Base-by-base conservation (phyloP, 2,113 vertebrate species). In the Phylloscopus trochiloides region DNA sequence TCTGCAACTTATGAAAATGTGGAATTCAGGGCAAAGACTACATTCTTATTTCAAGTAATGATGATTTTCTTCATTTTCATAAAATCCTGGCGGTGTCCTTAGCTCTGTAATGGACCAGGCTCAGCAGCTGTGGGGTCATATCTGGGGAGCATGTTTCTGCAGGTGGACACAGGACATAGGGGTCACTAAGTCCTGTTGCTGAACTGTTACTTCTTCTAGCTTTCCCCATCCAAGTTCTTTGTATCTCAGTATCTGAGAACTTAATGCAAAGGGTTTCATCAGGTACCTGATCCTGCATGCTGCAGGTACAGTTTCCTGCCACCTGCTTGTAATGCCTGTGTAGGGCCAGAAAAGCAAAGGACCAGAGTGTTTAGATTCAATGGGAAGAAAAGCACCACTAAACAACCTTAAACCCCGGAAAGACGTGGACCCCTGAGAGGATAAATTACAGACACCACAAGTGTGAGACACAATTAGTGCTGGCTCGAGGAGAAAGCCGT, bases 1-100 rank as follows among this genome's bases (percentile, higher is more conserved):
- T 72, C 82, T 4, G 63, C 47, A 86, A 68, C 75, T 90, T 90
- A 63, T 82, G 57, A 71, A 88, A 82, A 92, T 70, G 86, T 86
- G 28, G 86, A 72, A 26, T 63, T 81, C 57, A 48, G 89, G 70
- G 83, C 83, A 78, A 68, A 89, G 47, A 18, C 55, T 8, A 20
- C 45, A 7, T 75, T 93, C 26, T 48, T 66, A 22, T 28, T 93
- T 70, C 51, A 91, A 65, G 52, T 14, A 75, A 88, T 7, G 42
- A 66, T 45, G 11, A 25, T 67, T 78, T 79, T 58, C 63, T 74
- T 57, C 1, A 26, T 26, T 45, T 66, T 62, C 31, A 17, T 26
- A 32, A 68, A 76, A 58, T 13, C 28, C 42, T 36, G 5, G 43
- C 14, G 12, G n/a, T 3, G 18, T 38, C 32, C 71, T 47, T 26